Evolutionary conservation across 2,113 vertebrate genomes (phyloP), one percentile per base, ranked within the genome.

Genomic region (Ceyx cyanopectus): DNA sequence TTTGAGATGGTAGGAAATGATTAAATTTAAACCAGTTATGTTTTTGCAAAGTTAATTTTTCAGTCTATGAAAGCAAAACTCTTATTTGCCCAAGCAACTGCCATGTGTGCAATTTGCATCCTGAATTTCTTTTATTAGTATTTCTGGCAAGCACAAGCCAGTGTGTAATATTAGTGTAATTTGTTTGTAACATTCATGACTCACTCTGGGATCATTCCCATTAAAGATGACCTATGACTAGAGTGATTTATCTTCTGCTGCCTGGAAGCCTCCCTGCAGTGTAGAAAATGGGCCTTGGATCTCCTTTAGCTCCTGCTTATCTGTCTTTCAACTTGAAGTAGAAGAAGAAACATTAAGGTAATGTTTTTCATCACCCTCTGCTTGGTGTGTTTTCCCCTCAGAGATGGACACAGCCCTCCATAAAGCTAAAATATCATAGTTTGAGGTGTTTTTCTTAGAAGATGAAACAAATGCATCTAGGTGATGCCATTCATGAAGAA

Each of bases 151-250:
- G 60, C 37, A 43, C 56, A 81, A 77, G 43, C 37, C 21, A 22
- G 46, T 77, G 19, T 50, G 46, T 58, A 65, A 85, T 58, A 46
- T 81, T 85, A 74, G 72, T 1, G 2, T 83, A 92, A 92, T 90
- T 88, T 74, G 63, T 90, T 92, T 74, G 37, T 92, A 93, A 80
- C 10, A 1, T 34, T 82, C 68, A 54, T 90, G 81, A 76, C 65
- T 92, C 37, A 17, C 34, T 88, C 61, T 81, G 54, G 87, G 89
- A 86, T 94, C 68, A 37, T 73, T 89, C 60, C 81, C 81, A 79
- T 81, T 79, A 60, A 75, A 86, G 86, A 85, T 87, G 78, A 89
- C 76, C 87, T 88, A 12, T 75, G 68, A 63, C 62, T 57, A 27
- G 46, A 77, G 58, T 18, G 65, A 73, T 85, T 93, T 85, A 88